These are phyloP conservation scores for Zaprionus ghesquierei DNA, from an alignment of 1,140 invertebrate species.

Conservation along the genomic window DNA sequence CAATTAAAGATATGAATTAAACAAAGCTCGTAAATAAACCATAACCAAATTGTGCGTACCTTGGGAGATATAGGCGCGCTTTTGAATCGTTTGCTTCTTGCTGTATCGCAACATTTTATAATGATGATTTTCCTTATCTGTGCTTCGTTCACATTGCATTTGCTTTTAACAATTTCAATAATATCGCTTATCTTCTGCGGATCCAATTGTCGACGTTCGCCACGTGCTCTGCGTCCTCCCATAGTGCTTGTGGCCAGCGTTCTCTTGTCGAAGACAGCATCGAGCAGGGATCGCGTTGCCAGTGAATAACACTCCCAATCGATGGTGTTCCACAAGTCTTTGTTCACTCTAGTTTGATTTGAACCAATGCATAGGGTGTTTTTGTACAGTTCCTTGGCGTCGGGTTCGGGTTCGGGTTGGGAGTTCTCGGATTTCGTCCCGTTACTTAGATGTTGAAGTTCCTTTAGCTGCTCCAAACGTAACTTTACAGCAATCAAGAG, in stretches of 20 bases:
- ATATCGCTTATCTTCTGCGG: slow-evolving; percentile 17
- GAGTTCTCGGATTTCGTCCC: neutral
- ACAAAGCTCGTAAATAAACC: neutral
- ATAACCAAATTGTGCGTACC: neutral
- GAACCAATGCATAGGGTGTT: neutral
- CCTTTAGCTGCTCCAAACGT: slow-evolving; percentile 1
- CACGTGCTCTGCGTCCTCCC: neutral
- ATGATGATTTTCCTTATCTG: neutral
- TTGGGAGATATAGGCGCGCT: neutral
- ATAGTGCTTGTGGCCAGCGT: slow-evolving; percentile 6
- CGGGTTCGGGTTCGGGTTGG: neutral
- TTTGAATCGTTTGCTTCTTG: neutral
- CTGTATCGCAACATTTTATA: slow-evolving; percentile 1
- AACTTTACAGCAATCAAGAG: neutral
- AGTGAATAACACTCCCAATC: slow-evolving; percentile 16
- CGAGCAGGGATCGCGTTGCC: slow-evolving; percentile 6
- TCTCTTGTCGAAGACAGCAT: slow-evolving; percentile 20
- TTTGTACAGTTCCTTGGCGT: neutral
- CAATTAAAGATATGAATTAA: slow-evolving; percentile 44
- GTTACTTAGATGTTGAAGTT: neutral
- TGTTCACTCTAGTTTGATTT: neutral
- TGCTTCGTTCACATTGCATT: neutral
- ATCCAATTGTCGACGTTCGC: neutral
- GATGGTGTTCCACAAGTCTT: neutral
- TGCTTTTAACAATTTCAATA: neutral